Percentiles rank a stretch among this genome's conserved stretches.
These are phyloP conservation scores for Ptilonorhynchus violaceus DNA, from an alignment of 2,113 vertebrate genomes.

Conservation along the genomic window DNA sequence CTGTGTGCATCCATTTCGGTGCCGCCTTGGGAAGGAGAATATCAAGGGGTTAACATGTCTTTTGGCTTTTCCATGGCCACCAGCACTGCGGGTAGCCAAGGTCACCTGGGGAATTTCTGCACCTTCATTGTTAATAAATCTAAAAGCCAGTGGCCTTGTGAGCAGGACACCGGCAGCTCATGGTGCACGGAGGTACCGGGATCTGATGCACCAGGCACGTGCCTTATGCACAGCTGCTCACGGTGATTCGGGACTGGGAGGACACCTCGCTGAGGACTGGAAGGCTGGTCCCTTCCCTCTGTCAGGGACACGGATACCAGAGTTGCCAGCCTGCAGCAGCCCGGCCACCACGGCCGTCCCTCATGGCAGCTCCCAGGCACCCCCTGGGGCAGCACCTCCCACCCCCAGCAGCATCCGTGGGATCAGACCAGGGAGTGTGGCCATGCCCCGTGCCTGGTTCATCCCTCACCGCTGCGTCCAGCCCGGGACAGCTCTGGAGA, in stretches of 20 bases:
- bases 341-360: rapidly evolving
- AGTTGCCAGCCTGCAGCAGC: background rate
- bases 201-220: background rate
- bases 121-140: background rate
- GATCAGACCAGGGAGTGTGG: rapidly evolving
- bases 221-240: rapidly evolving
- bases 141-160: background rate
- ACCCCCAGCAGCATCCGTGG: rapidly evolving
- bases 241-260: rapidly evolving
- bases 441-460: rapidly evolving
- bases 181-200: rapidly evolving
- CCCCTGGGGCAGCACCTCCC: background rate
- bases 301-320: background rate
- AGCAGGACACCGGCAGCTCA: rapidly evolving
- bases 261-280: background rate
- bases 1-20: rapidly evolving
- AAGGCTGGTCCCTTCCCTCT: background rate
- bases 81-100: rapidly evolving
- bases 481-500: background rate
- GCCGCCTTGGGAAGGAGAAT: background rate
- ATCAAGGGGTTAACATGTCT: background rate
- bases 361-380: background rate
- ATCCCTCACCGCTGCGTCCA: rapidly evolving
- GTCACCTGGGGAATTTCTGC: background rate
- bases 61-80: background rate